Evolutionary conservation across 1,140 invertebrate genomes (phyloP).

Genomic region (Orius insidiosus): DNA sequence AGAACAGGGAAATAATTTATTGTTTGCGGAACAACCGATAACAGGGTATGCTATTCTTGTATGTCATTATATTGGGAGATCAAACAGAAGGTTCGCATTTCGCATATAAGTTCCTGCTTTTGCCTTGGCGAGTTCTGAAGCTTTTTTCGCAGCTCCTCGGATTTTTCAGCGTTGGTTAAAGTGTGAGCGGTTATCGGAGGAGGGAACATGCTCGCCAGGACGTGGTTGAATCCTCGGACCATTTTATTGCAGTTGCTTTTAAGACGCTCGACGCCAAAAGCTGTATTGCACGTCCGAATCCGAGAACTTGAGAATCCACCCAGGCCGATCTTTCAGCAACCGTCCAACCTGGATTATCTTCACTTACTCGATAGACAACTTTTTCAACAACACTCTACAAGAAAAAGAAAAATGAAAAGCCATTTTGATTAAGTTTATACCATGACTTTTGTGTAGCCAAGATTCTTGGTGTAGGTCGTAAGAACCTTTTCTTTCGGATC

Average conservation of each 20-base stretch:
- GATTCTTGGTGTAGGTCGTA: constrained; percentile 73
- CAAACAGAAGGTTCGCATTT: constrained; percentile 11
- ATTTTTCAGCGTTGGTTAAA: constrained; percentile 39
- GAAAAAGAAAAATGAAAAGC: constrained; percentile 13
- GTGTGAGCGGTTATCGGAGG: constrained; percentile 22
- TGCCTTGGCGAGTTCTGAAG: constrained; percentile 56
- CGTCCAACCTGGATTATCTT: constrained; percentile 54
- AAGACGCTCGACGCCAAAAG: constrained; percentile 74
- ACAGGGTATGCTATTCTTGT: too few relatives aligned
- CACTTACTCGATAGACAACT: constrained; percentile 57
- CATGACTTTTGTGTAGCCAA: constrained; percentile 80
- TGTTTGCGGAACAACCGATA: too few relatives aligned
- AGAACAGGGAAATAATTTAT: too few relatives aligned
- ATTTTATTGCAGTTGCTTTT: constrained; percentile 69
- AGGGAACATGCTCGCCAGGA: constrained; percentile 54
- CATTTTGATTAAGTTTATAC: constrained; percentile 25
- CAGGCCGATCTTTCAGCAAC: constrained; percentile 61
- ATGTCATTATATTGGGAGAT: background rate
- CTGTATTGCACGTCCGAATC: constrained; percentile 73
- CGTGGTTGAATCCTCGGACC: constrained; percentile 64
- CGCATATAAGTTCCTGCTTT: constrained; percentile 29
- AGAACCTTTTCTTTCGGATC: constrained; percentile 65
- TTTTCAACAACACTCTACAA: constrained; percentile 72
- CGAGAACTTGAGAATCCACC: constrained; percentile 73
- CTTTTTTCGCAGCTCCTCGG: constrained; percentile 55